Conservation (phyloP, 2,888 invertebrate species). For the Phyllotreta striolata region DNA sequence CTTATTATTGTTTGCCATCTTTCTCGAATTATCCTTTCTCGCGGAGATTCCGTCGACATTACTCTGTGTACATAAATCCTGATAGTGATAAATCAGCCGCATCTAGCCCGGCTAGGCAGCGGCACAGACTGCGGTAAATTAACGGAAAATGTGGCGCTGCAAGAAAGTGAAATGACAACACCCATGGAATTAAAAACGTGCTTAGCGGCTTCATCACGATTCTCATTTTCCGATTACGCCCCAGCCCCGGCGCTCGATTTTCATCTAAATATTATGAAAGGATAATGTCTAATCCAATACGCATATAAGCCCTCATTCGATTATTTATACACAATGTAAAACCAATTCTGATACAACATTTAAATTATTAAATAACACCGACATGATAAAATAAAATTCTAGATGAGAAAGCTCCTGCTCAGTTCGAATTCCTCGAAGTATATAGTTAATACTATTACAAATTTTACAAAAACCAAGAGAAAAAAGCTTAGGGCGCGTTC, state of each 20-base stretch:
- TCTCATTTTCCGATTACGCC: conserved; percentile 42
- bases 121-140: conserved; percentile 58
- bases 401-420: too few species aligned
- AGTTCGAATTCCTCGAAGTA: too few species aligned
- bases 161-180: conserved; percentile 59
- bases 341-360: too few species aligned
- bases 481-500: too few species aligned
- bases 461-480: too few species aligned
- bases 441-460: too few species aligned
- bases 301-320: too few species aligned
- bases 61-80: conserved; percentile 59
- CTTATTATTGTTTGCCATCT: conserved; percentile 51
- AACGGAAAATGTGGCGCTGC: conserved; percentile 59
- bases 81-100: conserved; percentile 60
- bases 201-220: conserved; percentile 54
- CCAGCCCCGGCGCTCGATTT: conserved; percentile 43
- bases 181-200: conserved; percentile 61
- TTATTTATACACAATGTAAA: too few species aligned
- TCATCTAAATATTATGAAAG: conserved; percentile 49
- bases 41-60: conserved; percentile 36
- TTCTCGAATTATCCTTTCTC: conserved; percentile 50
- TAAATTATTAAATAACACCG: too few species aligned
- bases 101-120: conserved; percentile 40
- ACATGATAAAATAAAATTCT: too few species aligned
- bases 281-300: conserved; percentile 18